Base-by-base conservation (phyloP, 1,140 invertebrate genomes). In the Eumaeus atala region DNA sequence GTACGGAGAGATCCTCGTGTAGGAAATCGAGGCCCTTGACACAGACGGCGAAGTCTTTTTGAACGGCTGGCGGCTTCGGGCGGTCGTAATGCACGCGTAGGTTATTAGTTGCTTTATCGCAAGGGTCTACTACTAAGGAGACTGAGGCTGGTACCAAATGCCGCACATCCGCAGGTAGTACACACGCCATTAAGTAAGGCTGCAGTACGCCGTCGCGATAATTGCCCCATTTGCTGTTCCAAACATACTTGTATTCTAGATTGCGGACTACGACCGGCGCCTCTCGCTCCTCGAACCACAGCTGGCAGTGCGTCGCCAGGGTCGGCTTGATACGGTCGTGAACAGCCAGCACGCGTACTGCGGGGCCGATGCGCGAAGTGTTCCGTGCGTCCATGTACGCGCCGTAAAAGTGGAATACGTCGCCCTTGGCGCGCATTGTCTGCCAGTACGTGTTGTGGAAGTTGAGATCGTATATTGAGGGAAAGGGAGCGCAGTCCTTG, bases 401-500 rank as follows among this genome's bases (percentile, higher is more conserved):
- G 0, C 94, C 95, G 72, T 95, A 97, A 1, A 97, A 78, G 65
- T 96, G 95, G 72, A 97, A 96, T 0, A 95, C 95, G 0, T 95
- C 95, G 65, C 96, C 95, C 28, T 89, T 91, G 7, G 94, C 92
- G 58, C 90, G 90, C 64, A 96, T 64, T 9, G 92, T 94, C 78
- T 97, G 95, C 95, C 95, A 96, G 77, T 96, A 96, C 7, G 95
- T 91, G 74, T 97, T 97, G 81, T 96, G 96, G 88, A 96, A 97
- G 76, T 97, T 93, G 51, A 97, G 87, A 62, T 96, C 95, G 73
- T 93, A 96, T 48, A 97, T 92, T 47, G 91, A 95, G 0, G 96
- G 96, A 72, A 95, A 96, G 18, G 89, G 90, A 54, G 93, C 93
- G 80, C 94, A 96, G 50, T 91, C 92, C 54, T 91, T 91, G 70